These are phyloP conservation scores for Myripristis jacobus DNA, from an alignment of 2,797 vertebrate genomes.

Conservation along the genomic window DNA sequence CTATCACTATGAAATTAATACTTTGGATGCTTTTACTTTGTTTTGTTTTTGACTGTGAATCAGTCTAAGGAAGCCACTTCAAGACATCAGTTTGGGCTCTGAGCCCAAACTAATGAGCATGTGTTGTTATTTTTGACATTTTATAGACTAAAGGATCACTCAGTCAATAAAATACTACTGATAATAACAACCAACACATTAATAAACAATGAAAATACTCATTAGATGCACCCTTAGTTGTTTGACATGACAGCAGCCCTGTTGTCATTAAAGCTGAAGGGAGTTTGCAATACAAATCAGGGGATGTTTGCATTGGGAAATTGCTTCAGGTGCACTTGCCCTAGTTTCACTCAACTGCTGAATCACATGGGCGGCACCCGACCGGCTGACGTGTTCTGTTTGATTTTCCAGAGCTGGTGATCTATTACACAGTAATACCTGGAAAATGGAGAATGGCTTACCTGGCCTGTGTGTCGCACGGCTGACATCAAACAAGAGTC, in stretches of 20 bases:
- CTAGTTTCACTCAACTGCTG: constrained; percentile 50
- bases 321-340: constrained; percentile 28
- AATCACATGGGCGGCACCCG: constrained; percentile 41
- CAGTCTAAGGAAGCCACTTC: too few relatives aligned
- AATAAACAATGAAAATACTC: too few relatives aligned
- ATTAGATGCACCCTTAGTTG: not conserved
- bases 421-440: not conserved
- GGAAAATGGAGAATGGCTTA: not conserved
- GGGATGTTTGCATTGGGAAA: constrained; percentile 62
- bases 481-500: not conserved
- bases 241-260: not conserved
- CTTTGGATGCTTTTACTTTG: too few relatives aligned
- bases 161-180: too few relatives aligned
- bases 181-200: too few relatives aligned
- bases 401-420: constrained; percentile 50
- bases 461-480: not conserved
- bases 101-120: too few relatives aligned
- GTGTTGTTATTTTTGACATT: too few relatives aligned
- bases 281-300: constrained; percentile 64
- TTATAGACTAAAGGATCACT: too few relatives aligned
- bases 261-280: not conserved
- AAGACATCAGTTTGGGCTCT: too few relatives aligned
- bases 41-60: too few relatives aligned
- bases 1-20: too few relatives aligned
- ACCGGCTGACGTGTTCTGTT: constrained; percentile 38